A percentile compares a stretch with the other conserved stretches of the same genome.
These are phyloP conservation scores for Caenorhabditis parvicauda DNA, from an alignment of 2,888 invertebrate species.

Conservation along the genomic window DNA sequence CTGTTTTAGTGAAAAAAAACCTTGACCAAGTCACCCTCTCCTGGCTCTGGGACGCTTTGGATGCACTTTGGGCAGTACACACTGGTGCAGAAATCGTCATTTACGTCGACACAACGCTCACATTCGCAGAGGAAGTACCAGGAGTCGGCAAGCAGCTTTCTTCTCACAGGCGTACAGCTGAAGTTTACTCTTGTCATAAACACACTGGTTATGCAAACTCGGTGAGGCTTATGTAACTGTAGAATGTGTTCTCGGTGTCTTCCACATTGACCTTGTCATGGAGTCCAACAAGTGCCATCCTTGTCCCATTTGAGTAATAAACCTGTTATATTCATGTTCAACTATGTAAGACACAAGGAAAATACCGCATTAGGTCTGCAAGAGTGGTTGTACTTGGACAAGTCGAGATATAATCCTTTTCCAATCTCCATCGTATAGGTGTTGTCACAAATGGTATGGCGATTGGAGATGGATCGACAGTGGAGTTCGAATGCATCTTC, in stretches of 20 bases:
- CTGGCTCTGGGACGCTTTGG: too few species aligned
- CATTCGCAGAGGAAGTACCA: slow-evolving; percentile 62
- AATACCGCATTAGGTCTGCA: slow-evolving; percentile 57
- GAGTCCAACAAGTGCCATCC: slow-evolving; percentile 52
- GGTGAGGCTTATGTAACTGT: slow-evolving; percentile 60
- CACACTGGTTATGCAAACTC: slow-evolving; percentile 6
- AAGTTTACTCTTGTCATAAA: slow-evolving; percentile 1
- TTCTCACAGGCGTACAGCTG: slow-evolving; percentile 44
- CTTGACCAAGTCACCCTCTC: too few species aligned
- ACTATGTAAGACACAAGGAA: background rate
- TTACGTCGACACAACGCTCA: slow-evolving; percentile 53
- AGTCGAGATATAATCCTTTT: slow-evolving; percentile 61
- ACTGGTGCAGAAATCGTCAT: slow-evolving; percentile 55
- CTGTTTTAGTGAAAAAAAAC: too few species aligned
- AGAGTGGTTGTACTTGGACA: slow-evolving; percentile 62
- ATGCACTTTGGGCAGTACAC: slow-evolving; percentile 52
- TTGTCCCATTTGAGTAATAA: slow-evolving; percentile 55
- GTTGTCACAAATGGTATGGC: slow-evolving; percentile 60
- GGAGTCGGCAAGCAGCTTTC: slow-evolving; percentile 53
- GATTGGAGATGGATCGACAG: slow-evolving; percentile 61
- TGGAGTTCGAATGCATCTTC: slow-evolving; percentile 60
- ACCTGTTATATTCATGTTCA: slow-evolving; percentile 17
- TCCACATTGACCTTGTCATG: slow-evolving; percentile 46
- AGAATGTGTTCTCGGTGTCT: slow-evolving; percentile 53
- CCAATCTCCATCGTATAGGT: slow-evolving; percentile 60